Base-by-base conservation (phyloP, 2,113 vertebrate species). In the Peromyscus polionotus region DNA sequence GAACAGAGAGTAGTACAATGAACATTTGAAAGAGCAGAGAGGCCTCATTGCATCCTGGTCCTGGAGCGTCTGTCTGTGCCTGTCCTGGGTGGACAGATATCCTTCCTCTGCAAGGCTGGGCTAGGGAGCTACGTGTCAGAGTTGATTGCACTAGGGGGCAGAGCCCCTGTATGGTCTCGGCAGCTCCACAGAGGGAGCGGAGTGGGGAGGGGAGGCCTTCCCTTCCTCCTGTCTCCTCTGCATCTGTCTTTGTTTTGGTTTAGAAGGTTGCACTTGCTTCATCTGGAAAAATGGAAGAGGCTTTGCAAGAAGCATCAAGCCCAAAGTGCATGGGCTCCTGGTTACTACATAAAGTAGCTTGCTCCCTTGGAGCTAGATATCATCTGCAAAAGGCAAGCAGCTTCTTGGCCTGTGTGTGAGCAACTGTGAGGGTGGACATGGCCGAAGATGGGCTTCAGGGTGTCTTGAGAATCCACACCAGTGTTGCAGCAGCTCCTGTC, bases 81-180 rank as follows among this genome's bases (percentile, higher is more conserved):
- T 45, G 61, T 73, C 26, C 0, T 0, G 39, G 20, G 2, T 31
- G 59, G 31, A 33, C 81, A 17, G 59, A 33, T n/a, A 54, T 22
- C n/a, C 39, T 45, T 28, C 1, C 3, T 63, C 77, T 1, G 1
- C 17, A 20, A 77, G 61, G 36, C 86, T 72, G 14, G 13, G 5
- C 22, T 31, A 17, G 89, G 73, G n/a, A 57, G 61, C 36, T 0
- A 9, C 1, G 20, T 7, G 24, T 73, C 45, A 11, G 0, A 59
- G 14, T 36, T 84, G 67, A 42, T 67, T 20, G 19, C 5, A 39
- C 59, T 39, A 39, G 5, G 93, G 67, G 4, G 22, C 28, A 12
- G 2, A 3, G 7, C 0, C 1, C 4, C 22, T 14, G 28, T 13
- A 6, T 39, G 19, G 42, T 0, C 31, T 20, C 1, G 0, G 26